Evolutionary conservation across 1,140 invertebrate genomes (phyloP).

Genomic region (Oryctes rhinoceros): DNA sequence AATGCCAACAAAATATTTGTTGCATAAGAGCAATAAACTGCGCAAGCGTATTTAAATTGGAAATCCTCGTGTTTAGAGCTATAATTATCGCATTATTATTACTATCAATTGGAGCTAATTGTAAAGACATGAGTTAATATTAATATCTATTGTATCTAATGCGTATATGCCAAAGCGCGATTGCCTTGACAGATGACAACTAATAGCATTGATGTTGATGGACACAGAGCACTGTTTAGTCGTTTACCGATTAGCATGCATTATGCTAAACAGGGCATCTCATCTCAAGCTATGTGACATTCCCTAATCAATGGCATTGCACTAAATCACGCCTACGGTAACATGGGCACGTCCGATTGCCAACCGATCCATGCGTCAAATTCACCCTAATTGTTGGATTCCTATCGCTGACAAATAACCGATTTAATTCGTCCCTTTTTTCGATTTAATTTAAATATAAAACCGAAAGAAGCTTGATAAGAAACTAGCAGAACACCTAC

Average conservation of each 20-base stretch:
- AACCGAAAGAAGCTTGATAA: too few relatives aligned
- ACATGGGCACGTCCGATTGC: conserved; percentile 52
- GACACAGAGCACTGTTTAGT: conserved; percentile 52
- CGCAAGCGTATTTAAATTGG: too few relatives aligned
- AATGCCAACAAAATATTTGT: too few relatives aligned
- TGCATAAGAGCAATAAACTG: too few relatives aligned
- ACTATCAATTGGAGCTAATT: not conserved
- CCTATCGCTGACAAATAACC: not conserved
- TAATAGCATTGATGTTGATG: conserved; percentile 56
- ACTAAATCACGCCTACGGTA: conserved; percentile 55
- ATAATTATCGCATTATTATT: too few relatives aligned
- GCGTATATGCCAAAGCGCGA: conserved; percentile 43
- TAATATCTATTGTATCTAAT: conserved; percentile 5
- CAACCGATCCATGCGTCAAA: conserved; percentile 54
- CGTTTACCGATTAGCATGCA: conserved; percentile 56
- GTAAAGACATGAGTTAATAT: not conserved
- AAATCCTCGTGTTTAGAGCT: too few relatives aligned
- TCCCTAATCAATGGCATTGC: conserved; percentile 56
- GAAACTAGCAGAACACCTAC: too few relatives aligned
- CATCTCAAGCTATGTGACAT: conserved; percentile 57
- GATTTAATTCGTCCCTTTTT: not conserved
- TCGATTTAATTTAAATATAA: too few relatives aligned
- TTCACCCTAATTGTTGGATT: conserved; percentile 52
- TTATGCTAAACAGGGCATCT: conserved; percentile 57
- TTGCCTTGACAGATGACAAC: conserved; percentile 45